Conservation (phyloP, 2,888 invertebrate species). For the Altica lythri region DNA sequence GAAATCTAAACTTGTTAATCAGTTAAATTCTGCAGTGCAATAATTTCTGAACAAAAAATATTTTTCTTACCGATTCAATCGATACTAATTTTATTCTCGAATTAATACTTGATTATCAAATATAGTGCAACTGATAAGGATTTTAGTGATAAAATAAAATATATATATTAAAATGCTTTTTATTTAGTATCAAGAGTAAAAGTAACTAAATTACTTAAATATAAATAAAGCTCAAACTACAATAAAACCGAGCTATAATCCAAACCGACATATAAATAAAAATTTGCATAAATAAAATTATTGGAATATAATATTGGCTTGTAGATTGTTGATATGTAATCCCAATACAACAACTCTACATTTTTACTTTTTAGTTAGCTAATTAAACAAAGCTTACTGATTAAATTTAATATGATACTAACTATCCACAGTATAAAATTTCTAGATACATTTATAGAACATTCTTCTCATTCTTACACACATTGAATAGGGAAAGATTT, state of each 20-base stretch:
- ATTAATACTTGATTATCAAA: too few relatives aligned
- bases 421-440: neutral
- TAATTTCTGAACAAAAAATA: too few relatives aligned
- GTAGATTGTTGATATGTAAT: constrained; percentile 30
- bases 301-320: constrained; percentile 31
- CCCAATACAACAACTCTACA: constrained; percentile 31
- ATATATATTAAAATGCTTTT: constrained; percentile 27
- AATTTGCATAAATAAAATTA: constrained; percentile 29
- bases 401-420: too few relatives aligned
- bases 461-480: neutral
- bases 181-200: constrained; percentile 36
- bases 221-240: constrained; percentile 31
- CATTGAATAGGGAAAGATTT: too few relatives aligned
- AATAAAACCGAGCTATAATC: constrained; percentile 23
- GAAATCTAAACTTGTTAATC: constrained; percentile 69
- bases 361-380: constrained; percentile 29
- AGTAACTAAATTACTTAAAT: constrained; percentile 34
- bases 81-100: too few relatives aligned
- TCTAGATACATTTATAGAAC: neutral
- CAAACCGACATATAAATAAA: constrained; percentile 14
- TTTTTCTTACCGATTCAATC: too few relatives aligned
- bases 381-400: constrained; percentile 8
- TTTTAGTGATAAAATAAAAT: neutral
- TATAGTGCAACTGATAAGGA: too few relatives aligned
- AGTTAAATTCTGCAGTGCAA: too few relatives aligned